These are phyloP conservation scores for Novumbra hubbsi DNA, from an alignment of 2,797 vertebrate genomes.

Conservation along the genomic window DNA sequence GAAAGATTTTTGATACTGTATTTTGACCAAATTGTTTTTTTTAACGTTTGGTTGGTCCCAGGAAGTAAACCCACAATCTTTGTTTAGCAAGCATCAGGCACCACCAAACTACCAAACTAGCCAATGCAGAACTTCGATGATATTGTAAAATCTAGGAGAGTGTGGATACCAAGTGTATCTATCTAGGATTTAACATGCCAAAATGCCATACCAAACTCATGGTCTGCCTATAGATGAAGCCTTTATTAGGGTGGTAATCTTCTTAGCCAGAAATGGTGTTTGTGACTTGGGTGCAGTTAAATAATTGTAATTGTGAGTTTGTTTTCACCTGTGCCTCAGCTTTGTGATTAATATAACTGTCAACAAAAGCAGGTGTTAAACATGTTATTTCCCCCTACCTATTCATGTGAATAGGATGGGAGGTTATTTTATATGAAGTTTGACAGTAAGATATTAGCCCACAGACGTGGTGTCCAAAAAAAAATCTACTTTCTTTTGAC, in stretches of 20 bases:
- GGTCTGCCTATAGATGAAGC: neutral
- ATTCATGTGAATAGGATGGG: neutral
- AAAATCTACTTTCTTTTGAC: neutral
- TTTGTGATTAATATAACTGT: slow-evolving; percentile 40
- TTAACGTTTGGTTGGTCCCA: too few relatives aligned
- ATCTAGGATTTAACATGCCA: too few relatives aligned
- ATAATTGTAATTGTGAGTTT: slow-evolving; percentile 26
- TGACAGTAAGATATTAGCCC: neutral
- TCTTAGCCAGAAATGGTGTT: neutral
- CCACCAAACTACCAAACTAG: too few relatives aligned
- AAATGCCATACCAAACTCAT: neutral
- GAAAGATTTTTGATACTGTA: too few relatives aligned
- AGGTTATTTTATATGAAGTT: neutral
- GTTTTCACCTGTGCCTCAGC: slow-evolving; percentile 39
- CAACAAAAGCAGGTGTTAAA: slow-evolving; percentile 11
- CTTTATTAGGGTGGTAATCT: neutral
- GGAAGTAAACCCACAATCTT: too few relatives aligned
- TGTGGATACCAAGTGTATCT: too few relatives aligned
- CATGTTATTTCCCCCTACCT: slow-evolving; percentile 42
- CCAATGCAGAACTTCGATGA: too few relatives aligned
- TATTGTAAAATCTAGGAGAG: too few relatives aligned
- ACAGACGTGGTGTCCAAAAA: neutral
- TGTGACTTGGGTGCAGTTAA: neutral
- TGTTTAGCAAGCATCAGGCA: too few relatives aligned
- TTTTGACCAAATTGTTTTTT: too few relatives aligned